These are phyloP conservation scores for Trichonephila inaurata DNA, from an alignment of 1,140 invertebrate genomes.

Conservation along the genomic window DNA sequence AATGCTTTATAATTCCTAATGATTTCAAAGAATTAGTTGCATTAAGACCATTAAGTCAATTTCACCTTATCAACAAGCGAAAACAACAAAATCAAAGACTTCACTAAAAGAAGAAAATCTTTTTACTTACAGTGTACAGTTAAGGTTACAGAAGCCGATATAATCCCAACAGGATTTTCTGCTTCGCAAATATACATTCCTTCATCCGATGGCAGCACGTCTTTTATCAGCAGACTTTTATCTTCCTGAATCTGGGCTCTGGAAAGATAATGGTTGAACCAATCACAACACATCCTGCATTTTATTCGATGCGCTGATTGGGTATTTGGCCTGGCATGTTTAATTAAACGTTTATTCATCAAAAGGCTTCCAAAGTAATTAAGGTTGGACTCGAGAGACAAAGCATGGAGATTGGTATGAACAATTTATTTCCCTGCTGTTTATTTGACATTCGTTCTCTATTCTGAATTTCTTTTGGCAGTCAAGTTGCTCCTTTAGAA, in stretches of 20 bases:
- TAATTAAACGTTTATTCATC: slow-evolving; percentile 11
- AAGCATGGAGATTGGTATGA: background rate
- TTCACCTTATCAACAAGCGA: background rate
- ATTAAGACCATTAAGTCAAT: background rate
- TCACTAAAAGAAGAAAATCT: background rate
- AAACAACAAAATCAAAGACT: background rate
- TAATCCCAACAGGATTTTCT: slow-evolving; percentile 88
- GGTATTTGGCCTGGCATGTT: background rate
- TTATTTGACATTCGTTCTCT: background rate
- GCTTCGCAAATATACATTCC: slow-evolving; percentile 91
- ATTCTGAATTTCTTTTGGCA: background rate
- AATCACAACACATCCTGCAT: background rate
- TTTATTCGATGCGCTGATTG: background rate
- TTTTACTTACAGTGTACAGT: slow-evolving; percentile 80
- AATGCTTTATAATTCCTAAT: too few relatives aligned
- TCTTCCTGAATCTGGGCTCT: slow-evolving; percentile 88
- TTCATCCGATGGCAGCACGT: slow-evolving; percentile 88
- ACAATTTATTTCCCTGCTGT: background rate
- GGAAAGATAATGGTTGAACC: slow-evolving; percentile 77
- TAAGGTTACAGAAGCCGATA: slow-evolving; percentile 86
- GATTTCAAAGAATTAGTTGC: too few relatives aligned
- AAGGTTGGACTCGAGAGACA: background rate
- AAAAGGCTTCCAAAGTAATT: background rate
- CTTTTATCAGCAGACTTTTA: slow-evolving; percentile 88
- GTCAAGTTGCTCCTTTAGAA: background rate